phyloP scores from a whole-genome alignment of 2,888 invertebrate species.

The Diarsia dahlii region DNA sequence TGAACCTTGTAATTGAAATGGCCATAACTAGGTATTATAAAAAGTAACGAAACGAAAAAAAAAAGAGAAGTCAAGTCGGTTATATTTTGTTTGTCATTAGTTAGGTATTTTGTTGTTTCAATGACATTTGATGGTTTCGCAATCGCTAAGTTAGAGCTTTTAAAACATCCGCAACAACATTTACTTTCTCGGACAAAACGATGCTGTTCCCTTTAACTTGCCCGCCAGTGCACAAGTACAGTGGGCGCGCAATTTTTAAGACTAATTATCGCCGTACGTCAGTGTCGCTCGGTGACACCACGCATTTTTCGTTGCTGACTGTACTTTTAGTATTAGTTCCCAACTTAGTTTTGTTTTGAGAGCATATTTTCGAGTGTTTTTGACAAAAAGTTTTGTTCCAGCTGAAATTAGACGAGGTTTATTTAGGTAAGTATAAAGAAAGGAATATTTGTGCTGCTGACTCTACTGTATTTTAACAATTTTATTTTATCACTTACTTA shows the following conservation, averaged over 20 bases:
- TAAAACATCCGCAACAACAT: neutral
- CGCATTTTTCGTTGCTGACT: slow-evolving; percentile 75
- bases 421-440: neutral
- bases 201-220: slow-evolving; percentile 52
- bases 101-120: neutral
- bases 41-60: no score
- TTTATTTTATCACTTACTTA: neutral
- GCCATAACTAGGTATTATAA: neutral
- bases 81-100: no score
- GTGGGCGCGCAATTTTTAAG: slow-evolving; percentile 84
- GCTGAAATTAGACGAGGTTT: neutral
- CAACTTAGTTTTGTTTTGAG: slow-evolving; percentile 26
- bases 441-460: neutral
- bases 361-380: slow-evolving; percentile 34
- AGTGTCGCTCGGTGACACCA: slow-evolving; percentile 77
- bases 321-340: slow-evolving; percentile 27
- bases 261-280: slow-evolving; percentile 84
- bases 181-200: neutral
- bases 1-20: no score
- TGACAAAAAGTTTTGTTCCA: slow-evolving; percentile 16
- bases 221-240: slow-evolving; percentile 72
- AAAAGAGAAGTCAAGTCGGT: no score
- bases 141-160: neutral
- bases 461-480: neutral
- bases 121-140: neutral